Evolutionary conservation across 2,797 vertebrate species (phyloP).

Genomic region (Schizopygopsis pylzovi): DNA sequence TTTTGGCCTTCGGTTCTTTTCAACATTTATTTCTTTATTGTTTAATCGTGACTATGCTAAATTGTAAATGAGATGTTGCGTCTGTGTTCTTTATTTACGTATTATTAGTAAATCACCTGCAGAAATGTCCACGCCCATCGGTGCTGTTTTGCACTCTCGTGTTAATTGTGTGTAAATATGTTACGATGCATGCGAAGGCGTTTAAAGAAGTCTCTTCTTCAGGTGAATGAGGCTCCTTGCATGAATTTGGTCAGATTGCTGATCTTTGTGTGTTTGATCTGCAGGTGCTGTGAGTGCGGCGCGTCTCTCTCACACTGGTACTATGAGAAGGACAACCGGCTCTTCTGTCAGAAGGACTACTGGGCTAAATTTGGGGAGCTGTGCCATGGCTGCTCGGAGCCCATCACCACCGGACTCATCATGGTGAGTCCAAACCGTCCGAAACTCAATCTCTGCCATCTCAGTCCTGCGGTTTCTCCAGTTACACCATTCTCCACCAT

Average conservation of each 20-base stretch:
- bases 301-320: conserved; percentile 94
- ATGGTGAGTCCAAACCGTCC: conserved; percentile 85
- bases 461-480: conserved; percentile 63
- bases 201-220: too few relatives aligned
- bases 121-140: too few relatives aligned
- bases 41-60: too few relatives aligned
- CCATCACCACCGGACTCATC: conserved; percentile 95
- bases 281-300: conserved; percentile 92
- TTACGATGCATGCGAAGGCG: neutral
- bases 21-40: too few relatives aligned
- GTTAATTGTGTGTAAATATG: neutral
- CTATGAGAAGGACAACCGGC: conserved; percentile 95
- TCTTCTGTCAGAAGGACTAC: conserved; percentile 98
- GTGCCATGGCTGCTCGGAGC: conserved; percentile 94
- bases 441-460: conserved; percentile 20
- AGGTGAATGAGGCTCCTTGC: too few relatives aligned
- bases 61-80: too few relatives aligned
- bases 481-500: conserved; percentile 47
- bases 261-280: neutral
- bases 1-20: too few relatives aligned
- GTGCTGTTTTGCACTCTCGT: too few relatives aligned
- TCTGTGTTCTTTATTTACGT: too few relatives aligned
- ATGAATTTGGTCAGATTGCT: too few relatives aligned
- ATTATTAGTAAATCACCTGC: too few relatives aligned
- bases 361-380: conserved; percentile 93